Evolutionary conservation across 1,140 invertebrate species (phyloP).

Genomic region (Chrysoperla carnea): DNA sequence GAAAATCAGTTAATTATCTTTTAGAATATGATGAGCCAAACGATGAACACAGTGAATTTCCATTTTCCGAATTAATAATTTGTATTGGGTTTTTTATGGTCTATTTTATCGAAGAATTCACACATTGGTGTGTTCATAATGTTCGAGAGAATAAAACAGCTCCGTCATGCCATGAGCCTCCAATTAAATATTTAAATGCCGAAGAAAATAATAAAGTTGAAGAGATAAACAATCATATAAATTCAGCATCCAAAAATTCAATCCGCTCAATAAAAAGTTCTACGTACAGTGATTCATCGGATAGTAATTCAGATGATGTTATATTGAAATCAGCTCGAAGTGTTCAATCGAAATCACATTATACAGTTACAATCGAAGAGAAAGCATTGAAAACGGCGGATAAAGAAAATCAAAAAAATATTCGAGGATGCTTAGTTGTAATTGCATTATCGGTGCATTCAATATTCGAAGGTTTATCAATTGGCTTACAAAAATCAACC

Average conservation of each 20-base stretch:
- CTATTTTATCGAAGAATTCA: constrained; percentile 37
- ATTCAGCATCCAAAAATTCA: too few species aligned
- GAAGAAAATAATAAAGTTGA: too few species aligned
- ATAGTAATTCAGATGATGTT: too few species aligned
- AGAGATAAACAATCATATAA: too few species aligned
- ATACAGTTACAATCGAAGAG: not conserved
- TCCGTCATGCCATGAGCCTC: too few species aligned
- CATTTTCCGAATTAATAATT: constrained; percentile 31
- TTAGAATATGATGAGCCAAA: constrained; percentile 11
- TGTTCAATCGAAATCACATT: not conserved
- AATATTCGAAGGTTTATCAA: constrained; percentile 64
- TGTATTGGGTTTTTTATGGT: constrained; percentile 40
- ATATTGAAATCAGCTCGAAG: too few species aligned
- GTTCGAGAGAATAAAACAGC: not conserved
- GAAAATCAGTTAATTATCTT: constrained; percentile 15
- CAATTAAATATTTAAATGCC: too few species aligned
- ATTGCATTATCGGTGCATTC: constrained; percentile 62
- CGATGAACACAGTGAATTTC: constrained; percentile 17
- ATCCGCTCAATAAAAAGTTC: too few species aligned
- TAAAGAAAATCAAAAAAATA: constrained; percentile 10
- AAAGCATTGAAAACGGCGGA: not conserved
- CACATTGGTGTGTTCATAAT: constrained; percentile 14
- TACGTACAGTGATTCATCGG: too few species aligned
- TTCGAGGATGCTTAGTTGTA: constrained; percentile 46
- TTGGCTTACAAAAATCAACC: constrained; percentile 47